Evolutionary conservation across 2,797 vertebrate species (phyloP).

Genomic region (Parauchenoglanis ngamensis): DNA sequence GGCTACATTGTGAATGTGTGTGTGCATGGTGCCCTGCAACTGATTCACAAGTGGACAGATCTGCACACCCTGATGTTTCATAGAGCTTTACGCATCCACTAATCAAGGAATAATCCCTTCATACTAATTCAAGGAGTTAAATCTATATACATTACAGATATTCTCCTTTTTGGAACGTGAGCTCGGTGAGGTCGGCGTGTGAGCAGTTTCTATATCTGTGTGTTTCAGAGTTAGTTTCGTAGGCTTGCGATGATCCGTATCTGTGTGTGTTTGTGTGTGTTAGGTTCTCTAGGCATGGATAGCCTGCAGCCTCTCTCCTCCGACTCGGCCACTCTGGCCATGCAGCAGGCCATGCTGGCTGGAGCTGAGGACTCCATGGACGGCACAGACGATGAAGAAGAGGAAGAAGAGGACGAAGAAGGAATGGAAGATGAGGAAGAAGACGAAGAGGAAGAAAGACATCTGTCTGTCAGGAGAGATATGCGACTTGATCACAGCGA

Average conservation of each 20-base stretch:
- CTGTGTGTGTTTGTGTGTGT: slow-evolving; percentile 29
- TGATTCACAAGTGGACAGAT: background rate
- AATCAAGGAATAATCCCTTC: background rate
- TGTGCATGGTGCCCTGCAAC: background rate
- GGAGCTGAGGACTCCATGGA: slow-evolving; percentile 90
- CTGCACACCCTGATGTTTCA: background rate
- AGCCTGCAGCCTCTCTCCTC: slow-evolving; percentile 92
- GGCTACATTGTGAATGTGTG: background rate
- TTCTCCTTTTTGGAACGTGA: background rate
- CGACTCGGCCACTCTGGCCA: slow-evolving; percentile 92
- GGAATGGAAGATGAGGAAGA: slow-evolving; percentile 84
- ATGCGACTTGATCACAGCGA: slow-evolving; percentile 91
- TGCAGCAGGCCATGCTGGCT: slow-evolving; percentile 96
- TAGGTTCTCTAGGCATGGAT: slow-evolving; percentile 89
- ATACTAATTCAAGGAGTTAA: background rate
- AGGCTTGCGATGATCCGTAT: background rate
- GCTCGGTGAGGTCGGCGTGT: background rate
- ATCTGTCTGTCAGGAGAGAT: slow-evolving; percentile 78
- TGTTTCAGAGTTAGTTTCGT: background rate
- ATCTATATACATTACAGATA: background rate
- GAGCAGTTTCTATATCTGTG: background rate
- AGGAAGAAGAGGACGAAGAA: slow-evolving; percentile 88
- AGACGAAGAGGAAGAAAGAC: slow-evolving; percentile 76
- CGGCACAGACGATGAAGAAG: slow-evolving; percentile 93
- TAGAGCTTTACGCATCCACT: background rate